A percentile compares a stretch with the other conserved stretches of the same genome.
phyloP scores from a whole-genome alignment of 1,140 invertebrate genomes.

The Batillaria attramentaria region DNA sequence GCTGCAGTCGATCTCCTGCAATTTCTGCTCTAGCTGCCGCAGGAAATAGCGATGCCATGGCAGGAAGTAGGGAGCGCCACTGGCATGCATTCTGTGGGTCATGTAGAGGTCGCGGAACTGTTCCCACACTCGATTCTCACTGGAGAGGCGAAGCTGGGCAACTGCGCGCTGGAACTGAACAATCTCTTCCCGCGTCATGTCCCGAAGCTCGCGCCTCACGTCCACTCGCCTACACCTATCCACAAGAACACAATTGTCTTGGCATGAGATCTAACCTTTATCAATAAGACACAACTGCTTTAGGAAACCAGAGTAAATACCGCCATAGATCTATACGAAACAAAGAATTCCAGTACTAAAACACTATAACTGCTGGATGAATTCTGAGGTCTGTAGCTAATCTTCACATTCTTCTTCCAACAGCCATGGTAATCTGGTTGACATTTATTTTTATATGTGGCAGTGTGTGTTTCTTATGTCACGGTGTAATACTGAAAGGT shows the following conservation, averaged over 20 bases:
- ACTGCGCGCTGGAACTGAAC: conserved; percentile 61
- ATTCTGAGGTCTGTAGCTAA: too few relatives aligned
- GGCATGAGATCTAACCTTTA: not conserved
- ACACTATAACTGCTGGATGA: too few relatives aligned
- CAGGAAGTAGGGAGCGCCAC: conserved; percentile 60
- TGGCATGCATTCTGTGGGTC: conserved; percentile 63
- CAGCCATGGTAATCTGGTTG: too few relatives aligned
- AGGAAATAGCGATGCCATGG: conserved; percentile 67
- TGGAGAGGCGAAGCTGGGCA: conserved; percentile 48
- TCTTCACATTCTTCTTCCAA: too few relatives aligned
- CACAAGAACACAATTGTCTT: not conserved
- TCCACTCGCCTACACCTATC: conserved; percentile 55
- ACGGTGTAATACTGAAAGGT: too few relatives aligned
- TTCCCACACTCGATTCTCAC: conserved; percentile 60
- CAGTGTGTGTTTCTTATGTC: too few relatives aligned
- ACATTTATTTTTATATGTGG: too few relatives aligned
- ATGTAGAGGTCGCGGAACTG: conserved; percentile 65
- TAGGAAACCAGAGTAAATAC: too few relatives aligned
- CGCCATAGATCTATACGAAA: too few relatives aligned
- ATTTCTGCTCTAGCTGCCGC: conserved; percentile 58
- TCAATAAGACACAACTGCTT: not conserved
- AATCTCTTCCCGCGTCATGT: conserved; percentile 62
- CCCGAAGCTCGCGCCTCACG: conserved; percentile 63
- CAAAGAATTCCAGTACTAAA: too few relatives aligned
- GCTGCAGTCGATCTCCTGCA: conserved; percentile 65